phyloP scores from a whole-genome alignment of 2,888 invertebrate genomes.

The Xylota segnis region DNA sequence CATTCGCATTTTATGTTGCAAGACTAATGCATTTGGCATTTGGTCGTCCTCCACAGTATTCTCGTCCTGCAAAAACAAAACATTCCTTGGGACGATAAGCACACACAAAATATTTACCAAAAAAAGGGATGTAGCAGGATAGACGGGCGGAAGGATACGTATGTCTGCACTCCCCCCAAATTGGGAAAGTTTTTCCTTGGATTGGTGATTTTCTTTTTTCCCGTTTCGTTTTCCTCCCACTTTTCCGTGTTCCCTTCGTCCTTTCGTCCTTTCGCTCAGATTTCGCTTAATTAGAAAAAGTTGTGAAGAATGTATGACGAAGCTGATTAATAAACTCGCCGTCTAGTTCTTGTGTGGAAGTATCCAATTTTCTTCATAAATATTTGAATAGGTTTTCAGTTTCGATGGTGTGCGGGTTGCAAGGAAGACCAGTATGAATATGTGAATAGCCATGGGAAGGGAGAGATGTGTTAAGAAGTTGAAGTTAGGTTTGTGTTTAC shows the following conservation, averaged over 20 bases:
- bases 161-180: conserved; percentile 40
- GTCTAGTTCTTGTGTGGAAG: conserved; percentile 16
- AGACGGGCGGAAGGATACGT: conserved; percentile 22
- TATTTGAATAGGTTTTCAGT: conserved; percentile 68
- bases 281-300: conserved; percentile 69
- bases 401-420: not conserved
- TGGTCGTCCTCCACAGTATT: not conserved
- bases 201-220: conserved; percentile 19
- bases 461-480: not conserved
- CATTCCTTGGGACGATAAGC: conserved; percentile 30
- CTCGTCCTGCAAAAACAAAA: conserved; percentile 4
- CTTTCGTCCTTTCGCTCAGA: conserved; percentile 31
- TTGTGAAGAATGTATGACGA: conserved; percentile 70
- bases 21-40: conserved; percentile 63
- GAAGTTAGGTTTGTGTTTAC: not conserved
- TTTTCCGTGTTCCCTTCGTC: conserved; percentile 8
- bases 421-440: conserved; percentile 14
- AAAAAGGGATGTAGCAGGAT: conserved; percentile 21
- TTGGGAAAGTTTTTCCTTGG: conserved; percentile 59
- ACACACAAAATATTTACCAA: conserved; percentile 48
- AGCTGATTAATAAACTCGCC: conserved; percentile 72
- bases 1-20: conserved; percentile 56
- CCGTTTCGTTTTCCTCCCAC: conserved; percentile 9
- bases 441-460: not conserved
- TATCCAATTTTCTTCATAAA: conserved; percentile 74